A percentile compares a stretch with the other conserved stretches of the same genome.
Conservation (phyloP, 1,140 invertebrate genomes). For the Leptestheria dahalacensis region DNA sequence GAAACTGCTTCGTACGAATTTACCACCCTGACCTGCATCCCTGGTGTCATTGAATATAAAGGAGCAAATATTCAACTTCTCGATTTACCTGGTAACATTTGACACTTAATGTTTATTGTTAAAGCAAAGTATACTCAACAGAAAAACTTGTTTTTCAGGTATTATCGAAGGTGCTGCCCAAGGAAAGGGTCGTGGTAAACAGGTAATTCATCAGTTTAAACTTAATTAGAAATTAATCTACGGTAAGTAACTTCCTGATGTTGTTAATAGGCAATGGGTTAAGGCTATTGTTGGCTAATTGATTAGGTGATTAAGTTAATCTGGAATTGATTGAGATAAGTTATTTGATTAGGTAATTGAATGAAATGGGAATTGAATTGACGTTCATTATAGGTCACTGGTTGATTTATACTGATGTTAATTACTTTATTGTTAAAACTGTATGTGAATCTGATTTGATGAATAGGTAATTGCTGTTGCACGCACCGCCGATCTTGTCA, state of each 20-base stretch:
- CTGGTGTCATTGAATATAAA: conserved; percentile 95
- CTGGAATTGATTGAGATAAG: too few species aligned
- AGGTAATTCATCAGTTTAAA: conserved; percentile 30
- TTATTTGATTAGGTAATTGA: too few species aligned
- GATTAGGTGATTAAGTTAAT: too few species aligned
- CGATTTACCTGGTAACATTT: conserved; percentile 66
- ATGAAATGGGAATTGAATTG: too few species aligned
- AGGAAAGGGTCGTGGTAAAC: conserved; percentile 71
- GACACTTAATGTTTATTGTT: too few species aligned
- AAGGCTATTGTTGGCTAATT: too few species aligned
- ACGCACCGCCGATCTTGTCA: conserved; percentile 82
- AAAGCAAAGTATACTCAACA: background rate
- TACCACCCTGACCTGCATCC: conserved; percentile 97
- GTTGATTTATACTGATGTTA: background rate
- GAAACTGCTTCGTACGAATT: conserved; percentile 97
- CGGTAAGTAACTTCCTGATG: background rate
- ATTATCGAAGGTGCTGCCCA: conserved; percentile 91
- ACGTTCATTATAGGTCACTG: background rate
- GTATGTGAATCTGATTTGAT: conserved; percentile 8
- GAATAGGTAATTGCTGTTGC: conserved; percentile 86
- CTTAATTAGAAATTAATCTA: background rate
- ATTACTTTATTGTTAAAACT: background rate
- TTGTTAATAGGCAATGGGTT: too few species aligned
- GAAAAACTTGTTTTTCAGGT: background rate
- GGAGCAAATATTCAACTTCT: conserved; percentile 96